These are phyloP conservation scores for Amiota minor DNA, from an alignment of 2,888 invertebrate species.

Conservation along the genomic window DNA sequence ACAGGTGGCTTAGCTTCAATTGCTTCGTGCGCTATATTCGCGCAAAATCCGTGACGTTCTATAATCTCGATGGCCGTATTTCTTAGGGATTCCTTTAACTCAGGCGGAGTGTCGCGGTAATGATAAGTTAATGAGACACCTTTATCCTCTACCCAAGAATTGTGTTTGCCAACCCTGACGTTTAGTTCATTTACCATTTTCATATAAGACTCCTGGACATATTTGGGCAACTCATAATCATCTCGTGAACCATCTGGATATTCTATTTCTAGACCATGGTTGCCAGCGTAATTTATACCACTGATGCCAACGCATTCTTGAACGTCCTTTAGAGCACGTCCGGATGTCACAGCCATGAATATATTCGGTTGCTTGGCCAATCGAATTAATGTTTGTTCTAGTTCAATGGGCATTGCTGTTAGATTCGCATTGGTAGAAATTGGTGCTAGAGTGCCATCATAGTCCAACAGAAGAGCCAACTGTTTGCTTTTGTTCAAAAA, in stretches of 20 bases:
- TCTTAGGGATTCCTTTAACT: conserved; percentile 75
- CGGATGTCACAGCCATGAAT: conserved; percentile 82
- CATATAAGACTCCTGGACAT: conserved; percentile 78
- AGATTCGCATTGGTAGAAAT: conserved; percentile 82
- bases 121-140: conserved; percentile 82
- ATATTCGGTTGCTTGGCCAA: conserved; percentile 80
- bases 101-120: conserved; percentile 79
- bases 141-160: conserved; percentile 86
- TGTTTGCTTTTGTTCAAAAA: conserved; percentile 77
- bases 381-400: conserved; percentile 78
- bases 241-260: conserved; percentile 83
- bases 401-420: conserved; percentile 80
- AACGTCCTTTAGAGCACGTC: conserved; percentile 81
- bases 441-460: conserved; percentile 84
- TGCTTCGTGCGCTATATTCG: conserved; percentile 81
- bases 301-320: conserved; percentile 77
- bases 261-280: conserved; percentile 83
- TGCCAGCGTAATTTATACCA: conserved; percentile 81
- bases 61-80: conserved; percentile 78
- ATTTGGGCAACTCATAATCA: conserved; percentile 81
- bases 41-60: conserved; percentile 78
- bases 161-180: conserved; percentile 77
- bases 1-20: conserved; percentile 86
- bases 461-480: conserved; percentile 81
- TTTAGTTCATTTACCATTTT: conserved; percentile 79